Conservation (phyloP, 2,888 invertebrate genomes). For the Chloromyia formosa region DNA sequence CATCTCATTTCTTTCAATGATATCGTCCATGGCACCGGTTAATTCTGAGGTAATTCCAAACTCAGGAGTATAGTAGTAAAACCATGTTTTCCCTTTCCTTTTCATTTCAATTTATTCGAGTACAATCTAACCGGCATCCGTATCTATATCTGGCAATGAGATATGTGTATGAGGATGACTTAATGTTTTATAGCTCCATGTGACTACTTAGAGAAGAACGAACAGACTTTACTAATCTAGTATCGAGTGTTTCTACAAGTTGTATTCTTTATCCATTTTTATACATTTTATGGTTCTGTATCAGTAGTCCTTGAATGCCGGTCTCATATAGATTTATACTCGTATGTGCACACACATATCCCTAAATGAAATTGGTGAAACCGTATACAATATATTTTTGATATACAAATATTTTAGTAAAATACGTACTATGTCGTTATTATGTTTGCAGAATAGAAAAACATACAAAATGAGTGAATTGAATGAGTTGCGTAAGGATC, state of each 20-base stretch:
- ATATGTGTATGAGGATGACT: not conserved
- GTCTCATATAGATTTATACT: not conserved
- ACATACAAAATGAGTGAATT: constrained; percentile 26
- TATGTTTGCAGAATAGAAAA: constrained; percentile 11
- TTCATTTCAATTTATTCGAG: too few relatives aligned
- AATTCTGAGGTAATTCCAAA: constrained; percentile 24
- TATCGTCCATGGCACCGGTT: constrained; percentile 3
- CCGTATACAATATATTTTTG: too few relatives aligned
- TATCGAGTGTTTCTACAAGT: not conserved
- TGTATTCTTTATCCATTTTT: not conserved
- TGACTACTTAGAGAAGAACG: not conserved
- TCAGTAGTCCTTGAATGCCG: not conserved
- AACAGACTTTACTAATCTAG: not conserved
- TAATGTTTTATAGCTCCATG: not conserved
- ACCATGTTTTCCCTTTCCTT: too few relatives aligned
- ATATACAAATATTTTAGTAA: not conserved
- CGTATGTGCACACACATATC: not conserved
- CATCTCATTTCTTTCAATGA: constrained; percentile 34
- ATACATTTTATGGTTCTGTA: not conserved
- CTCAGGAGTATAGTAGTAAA: too few relatives aligned
- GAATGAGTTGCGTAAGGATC: constrained; percentile 31
- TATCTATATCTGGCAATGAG: not conserved
- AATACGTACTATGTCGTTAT: not conserved
- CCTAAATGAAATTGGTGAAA: too few relatives aligned
- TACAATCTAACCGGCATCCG: too few relatives aligned